phyloP scores from a whole-genome alignment of 2,113 vertebrate genomes.

The Mugil cephalus region DNA sequence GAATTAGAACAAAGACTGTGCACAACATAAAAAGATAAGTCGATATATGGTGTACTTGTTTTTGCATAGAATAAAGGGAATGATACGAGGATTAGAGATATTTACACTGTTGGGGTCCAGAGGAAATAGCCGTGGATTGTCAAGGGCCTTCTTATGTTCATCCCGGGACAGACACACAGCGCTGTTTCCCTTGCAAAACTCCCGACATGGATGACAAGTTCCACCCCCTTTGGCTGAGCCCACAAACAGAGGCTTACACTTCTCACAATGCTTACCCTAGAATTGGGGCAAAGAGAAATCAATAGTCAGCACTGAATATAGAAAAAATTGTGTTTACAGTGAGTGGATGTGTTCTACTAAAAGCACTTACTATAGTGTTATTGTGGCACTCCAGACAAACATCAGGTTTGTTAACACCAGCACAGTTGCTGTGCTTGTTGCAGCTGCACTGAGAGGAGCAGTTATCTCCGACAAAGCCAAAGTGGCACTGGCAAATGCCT shows the following conservation, averaged over 20 bases:
- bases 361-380: conserved; percentile 86
- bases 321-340: background rate
- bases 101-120: conserved; percentile 86
- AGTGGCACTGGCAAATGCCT: conserved; percentile 91
- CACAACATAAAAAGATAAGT: background rate
- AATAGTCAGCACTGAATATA: background rate
- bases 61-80: background rate
- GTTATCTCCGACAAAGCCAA: conserved; percentile 92
- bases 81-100: background rate
- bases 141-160: conserved; percentile 84
- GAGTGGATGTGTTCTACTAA: background rate
- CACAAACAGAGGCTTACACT: conserved; percentile 91
- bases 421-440: conserved; percentile 94
- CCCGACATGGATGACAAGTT: conserved; percentile 88
- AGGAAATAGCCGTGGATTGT: conserved; percentile 83
- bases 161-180: conserved; percentile 89
- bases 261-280: conserved; percentile 92
- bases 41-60: background rate
- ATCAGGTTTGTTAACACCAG: conserved; percentile 85
- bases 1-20: background rate
- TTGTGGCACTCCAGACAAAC: conserved; percentile 90
- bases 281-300: background rate
- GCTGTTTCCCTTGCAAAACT: conserved; percentile 91
- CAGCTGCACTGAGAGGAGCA: conserved; percentile 93
- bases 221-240: conserved; percentile 90